phyloP scores from a whole-genome alignment of 2,797 vertebrate species.

The Catostomus latipinnis region DNA sequence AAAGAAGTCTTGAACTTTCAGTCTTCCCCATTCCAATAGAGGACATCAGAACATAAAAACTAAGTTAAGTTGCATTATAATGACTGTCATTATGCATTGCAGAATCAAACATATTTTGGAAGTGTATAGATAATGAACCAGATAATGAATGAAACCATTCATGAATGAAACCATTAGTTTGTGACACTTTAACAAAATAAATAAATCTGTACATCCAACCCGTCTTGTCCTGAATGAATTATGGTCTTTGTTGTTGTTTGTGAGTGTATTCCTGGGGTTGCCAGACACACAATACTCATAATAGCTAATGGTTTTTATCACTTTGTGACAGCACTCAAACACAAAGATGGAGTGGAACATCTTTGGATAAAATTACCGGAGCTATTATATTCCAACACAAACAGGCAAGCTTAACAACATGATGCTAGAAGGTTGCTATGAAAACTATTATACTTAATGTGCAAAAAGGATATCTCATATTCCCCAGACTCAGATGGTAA shows the following conservation, averaged over 20 bases:
- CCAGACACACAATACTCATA: neutral
- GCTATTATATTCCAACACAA: slow-evolving; percentile 6
- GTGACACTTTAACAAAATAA: slow-evolving; percentile 17
- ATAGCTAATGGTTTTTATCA: slow-evolving; percentile 1
- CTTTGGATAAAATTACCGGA: slow-evolving; percentile 1
- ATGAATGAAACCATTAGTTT: neutral
- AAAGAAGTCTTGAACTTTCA: neutral
- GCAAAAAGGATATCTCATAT: neutral
- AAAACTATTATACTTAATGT: slow-evolving; percentile 55
- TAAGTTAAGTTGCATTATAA: neutral
- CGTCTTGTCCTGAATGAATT: slow-evolving; percentile 14
- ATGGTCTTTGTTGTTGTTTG: neutral
- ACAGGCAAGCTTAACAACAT: slow-evolving; percentile 2
- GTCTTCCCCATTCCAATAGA: slow-evolving; percentile 3
- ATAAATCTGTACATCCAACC: slow-evolving; percentile 38
- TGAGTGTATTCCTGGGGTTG: neutral
- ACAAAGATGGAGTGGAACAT: neutral
- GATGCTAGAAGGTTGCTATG: slow-evolving; percentile 46
- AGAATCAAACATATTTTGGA: neutral
- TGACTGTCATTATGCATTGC: neutral
- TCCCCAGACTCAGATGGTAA: neutral
- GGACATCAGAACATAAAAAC: neutral
- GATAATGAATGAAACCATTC: neutral
- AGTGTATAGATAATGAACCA: neutral
- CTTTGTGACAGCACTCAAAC: neutral